Evolutionary conservation across 2,888 invertebrate species (phyloP).

Genomic region (Ennomos erosarius): DNA sequence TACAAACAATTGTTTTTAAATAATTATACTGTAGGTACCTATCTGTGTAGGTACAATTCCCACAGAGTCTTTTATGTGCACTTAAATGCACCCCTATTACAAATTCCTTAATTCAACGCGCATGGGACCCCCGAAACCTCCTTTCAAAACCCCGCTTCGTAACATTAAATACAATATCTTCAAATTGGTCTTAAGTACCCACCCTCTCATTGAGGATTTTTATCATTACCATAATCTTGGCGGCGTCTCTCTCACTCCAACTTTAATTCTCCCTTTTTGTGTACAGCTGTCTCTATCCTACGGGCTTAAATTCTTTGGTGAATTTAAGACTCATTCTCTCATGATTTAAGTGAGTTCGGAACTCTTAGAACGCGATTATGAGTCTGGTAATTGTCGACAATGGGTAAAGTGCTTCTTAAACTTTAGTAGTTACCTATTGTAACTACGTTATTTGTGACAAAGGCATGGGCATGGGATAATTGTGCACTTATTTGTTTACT

Average conservation of each 20-base stretch:
- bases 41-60: too few relatives aligned
- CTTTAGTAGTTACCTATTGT: not conserved
- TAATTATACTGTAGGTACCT: too few relatives aligned
- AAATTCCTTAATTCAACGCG: constrained; percentile 72
- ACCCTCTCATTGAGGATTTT: constrained; percentile 80
- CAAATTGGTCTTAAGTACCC: constrained; percentile 81
- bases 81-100: constrained; percentile 72
- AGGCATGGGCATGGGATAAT: too few relatives aligned
- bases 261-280: constrained; percentile 37
- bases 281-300: constrained; percentile 48
- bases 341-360: constrained; percentile 63
- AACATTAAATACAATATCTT: constrained; percentile 84
- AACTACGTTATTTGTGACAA: too few relatives aligned
- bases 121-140: constrained; percentile 52
- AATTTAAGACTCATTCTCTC: constrained; percentile 74
- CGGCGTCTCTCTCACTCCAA: constrained; percentile 56
- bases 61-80: too few relatives aligned
- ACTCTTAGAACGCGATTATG: constrained; percentile 70
- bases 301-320: constrained; percentile 62
- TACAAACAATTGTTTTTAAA: too few relatives aligned
- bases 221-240: constrained; percentile 80
- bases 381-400: constrained; percentile 66
- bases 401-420: constrained; percentile 20
- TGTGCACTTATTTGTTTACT: too few relatives aligned
- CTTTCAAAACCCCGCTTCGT: constrained; percentile 47